Evolutionary conservation across 2,888 invertebrate genomes (phyloP).

Genomic region (Diplolepis rosae): DNA sequence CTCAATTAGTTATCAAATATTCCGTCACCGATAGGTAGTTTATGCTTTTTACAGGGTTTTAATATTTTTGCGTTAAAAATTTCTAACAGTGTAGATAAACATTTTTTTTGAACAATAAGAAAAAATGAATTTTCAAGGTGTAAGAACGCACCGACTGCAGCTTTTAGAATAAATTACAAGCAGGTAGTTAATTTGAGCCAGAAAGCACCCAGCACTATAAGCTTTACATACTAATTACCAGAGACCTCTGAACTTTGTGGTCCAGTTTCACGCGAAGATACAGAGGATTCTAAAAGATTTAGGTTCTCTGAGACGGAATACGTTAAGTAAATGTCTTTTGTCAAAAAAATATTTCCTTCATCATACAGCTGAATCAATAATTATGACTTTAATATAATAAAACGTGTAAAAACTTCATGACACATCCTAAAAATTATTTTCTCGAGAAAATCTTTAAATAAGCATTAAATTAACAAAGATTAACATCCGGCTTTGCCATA

Average conservation of each 20-base stretch:
- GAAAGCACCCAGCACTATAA: conserved; percentile 36
- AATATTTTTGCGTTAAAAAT: too few relatives aligned
- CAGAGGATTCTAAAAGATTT: neutral
- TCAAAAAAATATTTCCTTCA: too few relatives aligned
- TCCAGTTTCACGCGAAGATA: neutral
- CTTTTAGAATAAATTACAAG: conserved; percentile 52
- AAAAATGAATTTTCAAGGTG: conserved; percentile 19
- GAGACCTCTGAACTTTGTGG: conserved; percentile 8
- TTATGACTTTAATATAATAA: too few relatives aligned
- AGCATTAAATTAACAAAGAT: too few relatives aligned
- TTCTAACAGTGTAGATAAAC: neutral
- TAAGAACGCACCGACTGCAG: conserved; percentile 34
- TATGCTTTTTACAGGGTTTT: neutral
- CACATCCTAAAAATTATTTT: too few relatives aligned
- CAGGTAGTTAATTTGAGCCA: conserved; percentile 51
- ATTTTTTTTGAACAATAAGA: too few relatives aligned
- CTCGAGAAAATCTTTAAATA: too few relatives aligned
- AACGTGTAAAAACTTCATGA: too few relatives aligned
- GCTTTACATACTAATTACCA: conserved; percentile 27
- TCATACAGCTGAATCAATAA: too few relatives aligned
- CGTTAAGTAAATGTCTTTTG: too few relatives aligned
- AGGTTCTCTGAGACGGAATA: too few relatives aligned
- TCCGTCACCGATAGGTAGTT: neutral
- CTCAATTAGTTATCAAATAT: neutral
- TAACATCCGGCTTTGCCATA: too few relatives aligned